phyloP scores from a whole-genome alignment of 2,113 vertebrate genomes.

The Cheilinus undulatus region DNA sequence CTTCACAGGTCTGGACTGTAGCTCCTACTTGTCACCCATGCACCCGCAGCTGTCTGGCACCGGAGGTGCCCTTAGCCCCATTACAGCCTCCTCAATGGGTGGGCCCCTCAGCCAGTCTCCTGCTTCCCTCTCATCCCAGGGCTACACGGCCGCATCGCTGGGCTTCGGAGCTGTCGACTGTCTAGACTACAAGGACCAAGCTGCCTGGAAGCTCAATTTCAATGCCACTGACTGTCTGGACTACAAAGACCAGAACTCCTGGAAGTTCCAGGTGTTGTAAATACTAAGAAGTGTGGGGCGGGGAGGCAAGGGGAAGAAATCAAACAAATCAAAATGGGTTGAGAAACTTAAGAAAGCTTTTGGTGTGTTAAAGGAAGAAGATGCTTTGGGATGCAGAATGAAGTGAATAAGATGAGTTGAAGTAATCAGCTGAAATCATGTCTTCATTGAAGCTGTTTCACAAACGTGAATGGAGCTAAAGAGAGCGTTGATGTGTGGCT shows the following conservation, averaged over 20 bases:
- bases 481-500: slow-evolving; percentile 35
- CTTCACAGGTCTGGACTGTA: slow-evolving; percentile 89
- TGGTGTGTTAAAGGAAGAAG: slow-evolving; percentile 32
- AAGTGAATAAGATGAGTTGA: slow-evolving; percentile 30
- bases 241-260: slow-evolving; percentile 92
- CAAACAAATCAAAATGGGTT: slow-evolving; percentile 34
- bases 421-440: slow-evolving; percentile 39
- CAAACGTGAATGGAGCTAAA: slow-evolving; percentile 23
- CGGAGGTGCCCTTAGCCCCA: slow-evolving; percentile 87
- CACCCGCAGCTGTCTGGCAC: slow-evolving; percentile 88
- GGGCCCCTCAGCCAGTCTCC: slow-evolving; percentile 88
- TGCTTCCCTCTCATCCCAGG: slow-evolving; percentile 85
- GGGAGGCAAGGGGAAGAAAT: slow-evolving; percentile 42
- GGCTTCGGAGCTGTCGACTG: slow-evolving; percentile 88
- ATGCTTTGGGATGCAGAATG: slow-evolving; percentile 46
- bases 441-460: slow-evolving; percentile 16
- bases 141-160: slow-evolving; percentile 85
- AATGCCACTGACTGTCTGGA: slow-evolving; percentile 90
- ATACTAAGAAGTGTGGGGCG: slow-evolving; percentile 27
- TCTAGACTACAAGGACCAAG: slow-evolving; percentile 91
- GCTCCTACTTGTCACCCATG: slow-evolving; percentile 92
- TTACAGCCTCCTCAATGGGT: slow-evolving; percentile 85
- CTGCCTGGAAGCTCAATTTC: slow-evolving; percentile 90
- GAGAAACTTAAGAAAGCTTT: slow-evolving; percentile 29
- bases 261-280: slow-evolving; percentile 94